phyloP scores from a whole-genome alignment of 2,113 vertebrate species.

The Meriones unguiculatus region DNA sequence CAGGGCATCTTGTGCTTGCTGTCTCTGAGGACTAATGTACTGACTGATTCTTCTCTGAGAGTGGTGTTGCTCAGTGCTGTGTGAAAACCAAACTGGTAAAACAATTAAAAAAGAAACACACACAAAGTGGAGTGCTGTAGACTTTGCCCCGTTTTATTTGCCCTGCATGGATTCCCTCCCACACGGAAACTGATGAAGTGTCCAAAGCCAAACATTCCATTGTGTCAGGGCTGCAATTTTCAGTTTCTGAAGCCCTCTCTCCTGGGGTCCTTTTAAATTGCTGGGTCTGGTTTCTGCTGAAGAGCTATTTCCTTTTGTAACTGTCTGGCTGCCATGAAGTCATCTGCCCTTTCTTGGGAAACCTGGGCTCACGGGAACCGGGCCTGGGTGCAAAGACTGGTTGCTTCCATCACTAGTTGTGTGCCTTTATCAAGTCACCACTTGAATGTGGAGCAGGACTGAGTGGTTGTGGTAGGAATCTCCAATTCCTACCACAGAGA shows the following conservation, averaged over 20 bases:
- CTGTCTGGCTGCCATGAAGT: not conserved
- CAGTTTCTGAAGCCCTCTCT: not conserved
- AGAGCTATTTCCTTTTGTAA: not conserved
- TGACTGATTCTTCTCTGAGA: not conserved
- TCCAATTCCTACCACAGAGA: too few relatives aligned
- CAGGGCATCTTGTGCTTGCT: not conserved
- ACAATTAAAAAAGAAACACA: not conserved
- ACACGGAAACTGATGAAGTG: not conserved
- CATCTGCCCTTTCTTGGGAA: not conserved
- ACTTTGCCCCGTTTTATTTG: conserved; percentile 8
- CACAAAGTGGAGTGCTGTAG: not conserved
- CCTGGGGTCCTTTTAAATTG: not conserved
- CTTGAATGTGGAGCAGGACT: not conserved
- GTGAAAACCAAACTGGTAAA: not conserved
- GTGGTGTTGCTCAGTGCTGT: not conserved
- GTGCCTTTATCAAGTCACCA: not conserved
- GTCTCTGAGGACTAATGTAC: not conserved
- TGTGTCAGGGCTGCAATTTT: not conserved
- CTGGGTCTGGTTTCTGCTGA: not conserved
- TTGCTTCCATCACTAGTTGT: not conserved
- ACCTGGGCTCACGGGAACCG: not conserved
- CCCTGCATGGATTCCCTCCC: not conserved
- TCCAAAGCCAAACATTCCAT: not conserved
- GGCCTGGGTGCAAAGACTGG: not conserved
- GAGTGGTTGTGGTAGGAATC: not conserved